Percentiles rank a stretch among this genome's conserved stretches.
Evolutionary conservation across 2,113 vertebrate genomes (phyloP).

Genomic region (Vidua macroura): DNA sequence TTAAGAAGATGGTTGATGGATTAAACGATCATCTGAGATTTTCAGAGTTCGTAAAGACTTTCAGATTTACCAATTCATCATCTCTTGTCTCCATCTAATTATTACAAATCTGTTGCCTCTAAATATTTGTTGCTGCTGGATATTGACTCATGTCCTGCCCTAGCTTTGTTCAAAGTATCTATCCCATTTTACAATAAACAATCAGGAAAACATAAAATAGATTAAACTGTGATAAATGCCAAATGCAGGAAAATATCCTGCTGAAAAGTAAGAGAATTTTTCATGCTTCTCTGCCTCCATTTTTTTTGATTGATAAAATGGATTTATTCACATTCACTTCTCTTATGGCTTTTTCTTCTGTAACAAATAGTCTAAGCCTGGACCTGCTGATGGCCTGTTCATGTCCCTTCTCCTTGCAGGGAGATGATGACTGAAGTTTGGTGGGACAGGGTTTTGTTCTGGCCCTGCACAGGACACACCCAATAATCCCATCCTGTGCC

Average conservation of each 20-base stretch:
- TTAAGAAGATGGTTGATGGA: slow-evolving; percentile 68
- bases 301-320: neutral
- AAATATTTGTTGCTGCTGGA: slow-evolving; percentile 46
- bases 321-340: neutral
- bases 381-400: neutral
- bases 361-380: neutral
- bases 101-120: slow-evolving; percentile 61
- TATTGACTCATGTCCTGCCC: slow-evolving; percentile 32
- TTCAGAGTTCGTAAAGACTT: slow-evolving; percentile 63
- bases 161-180: slow-evolving; percentile 18
- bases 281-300: neutral
- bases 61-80: slow-evolving; percentile 66
- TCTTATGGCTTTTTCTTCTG: neutral
- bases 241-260: neutral
- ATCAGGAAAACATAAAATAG: slow-evolving; percentile 36
- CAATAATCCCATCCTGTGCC: neutral
- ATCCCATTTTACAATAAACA: slow-evolving; percentile 7
- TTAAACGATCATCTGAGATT: slow-evolving; percentile 67
- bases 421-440: neutral
- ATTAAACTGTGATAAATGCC: slow-evolving; percentile 42
- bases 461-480: neutral
- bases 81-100: slow-evolving; percentile 57
- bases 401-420: neutral
- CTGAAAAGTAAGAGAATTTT: neutral
- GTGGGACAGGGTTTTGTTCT: neutral